phyloP scores from a whole-genome alignment of 2,888 invertebrate species.

The Carabus problematicus region DNA sequence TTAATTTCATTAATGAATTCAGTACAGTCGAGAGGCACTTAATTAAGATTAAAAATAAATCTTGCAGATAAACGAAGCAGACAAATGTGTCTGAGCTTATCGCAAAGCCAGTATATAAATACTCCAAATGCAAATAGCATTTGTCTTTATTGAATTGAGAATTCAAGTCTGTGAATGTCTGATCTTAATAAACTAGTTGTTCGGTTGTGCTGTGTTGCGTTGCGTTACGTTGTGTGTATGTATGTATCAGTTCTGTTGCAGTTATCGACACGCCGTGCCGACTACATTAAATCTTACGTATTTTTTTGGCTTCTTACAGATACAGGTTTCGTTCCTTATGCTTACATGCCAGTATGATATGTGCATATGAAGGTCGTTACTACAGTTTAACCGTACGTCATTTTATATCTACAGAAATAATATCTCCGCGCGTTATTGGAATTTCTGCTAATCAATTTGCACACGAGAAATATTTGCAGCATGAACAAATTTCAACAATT shows the following conservation, averaged over 20 bases:
- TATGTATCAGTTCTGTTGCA: constrained; percentile 5
- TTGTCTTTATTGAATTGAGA: constrained; percentile 18
- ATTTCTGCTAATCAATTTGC: constrained; percentile 27
- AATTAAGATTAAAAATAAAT: constrained; percentile 11
- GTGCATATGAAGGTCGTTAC: constrained; percentile 14
- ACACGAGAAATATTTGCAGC: not conserved
- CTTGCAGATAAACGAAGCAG: constrained; percentile 3
- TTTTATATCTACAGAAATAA: constrained; percentile 3
- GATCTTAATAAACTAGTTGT: too few relatives aligned
- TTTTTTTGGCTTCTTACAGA: constrained; percentile 8
- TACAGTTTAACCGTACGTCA: not conserved
- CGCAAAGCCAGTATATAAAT: constrained; percentile 3
- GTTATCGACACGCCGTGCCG: not conserved
- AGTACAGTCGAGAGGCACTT: constrained; percentile 7
- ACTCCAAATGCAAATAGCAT: constrained; percentile 11
- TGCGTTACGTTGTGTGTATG: not conserved
- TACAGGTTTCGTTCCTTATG: not conserved
- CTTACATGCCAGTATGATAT: constrained; percentile 6
- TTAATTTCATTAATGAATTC: constrained; percentile 16
- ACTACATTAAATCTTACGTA: constrained; percentile 14
- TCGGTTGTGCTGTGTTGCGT: too few relatives aligned
- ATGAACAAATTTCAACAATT: constrained; percentile 21
- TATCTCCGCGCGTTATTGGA: constrained; percentile 11
- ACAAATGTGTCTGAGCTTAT: constrained; percentile 2
- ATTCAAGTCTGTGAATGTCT: constrained; percentile 5